These are phyloP conservation scores for Macaria liturata DNA, from an alignment of 2,888 invertebrate genomes.

Conservation along the genomic window DNA sequence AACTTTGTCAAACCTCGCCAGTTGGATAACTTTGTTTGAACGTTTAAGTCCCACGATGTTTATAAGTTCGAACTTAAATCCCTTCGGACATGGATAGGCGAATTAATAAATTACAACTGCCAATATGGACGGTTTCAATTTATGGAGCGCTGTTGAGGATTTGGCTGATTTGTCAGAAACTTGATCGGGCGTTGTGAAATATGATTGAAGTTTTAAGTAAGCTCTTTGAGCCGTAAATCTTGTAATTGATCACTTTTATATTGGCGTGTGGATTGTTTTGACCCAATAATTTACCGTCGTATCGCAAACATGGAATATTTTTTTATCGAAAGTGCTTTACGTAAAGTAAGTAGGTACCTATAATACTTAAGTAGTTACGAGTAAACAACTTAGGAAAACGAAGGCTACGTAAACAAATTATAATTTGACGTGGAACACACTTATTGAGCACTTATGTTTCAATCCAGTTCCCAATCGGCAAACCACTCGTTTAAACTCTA, in stretches of 20 bases:
- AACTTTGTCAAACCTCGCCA: slow-evolving; percentile 32
- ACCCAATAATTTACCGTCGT: too few species aligned
- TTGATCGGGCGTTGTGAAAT: neutral
- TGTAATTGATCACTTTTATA: too few species aligned
- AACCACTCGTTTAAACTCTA: slow-evolving; percentile 10
- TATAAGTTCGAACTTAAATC: slow-evolving; percentile 22
- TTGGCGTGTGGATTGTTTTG: too few species aligned
- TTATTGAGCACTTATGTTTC: slow-evolving; percentile 4
- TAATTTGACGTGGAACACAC: too few species aligned
- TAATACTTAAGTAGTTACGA: too few species aligned
- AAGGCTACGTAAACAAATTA: too few species aligned
- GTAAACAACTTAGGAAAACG: too few species aligned
- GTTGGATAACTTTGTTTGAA: slow-evolving; percentile 29
- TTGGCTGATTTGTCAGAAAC: neutral
- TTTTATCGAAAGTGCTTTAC: too few species aligned
- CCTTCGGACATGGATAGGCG: slow-evolving; percentile 25
- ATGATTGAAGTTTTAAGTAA: too few species aligned
- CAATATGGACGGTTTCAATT: slow-evolving; percentile 30
- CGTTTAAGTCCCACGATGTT: slow-evolving; percentile 29
- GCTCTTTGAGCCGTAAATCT: too few species aligned
- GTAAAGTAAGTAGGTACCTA: too few species aligned
- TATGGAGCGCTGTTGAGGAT: neutral
- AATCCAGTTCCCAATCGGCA: slow-evolving; percentile 9
- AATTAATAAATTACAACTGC: slow-evolving; percentile 28
- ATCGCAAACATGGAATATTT: too few species aligned